Evolutionary conservation across 2,888 invertebrate species (phyloP), one percentile per base, ranked within the genome.

Genomic region (Phorcus lineatus): DNA sequence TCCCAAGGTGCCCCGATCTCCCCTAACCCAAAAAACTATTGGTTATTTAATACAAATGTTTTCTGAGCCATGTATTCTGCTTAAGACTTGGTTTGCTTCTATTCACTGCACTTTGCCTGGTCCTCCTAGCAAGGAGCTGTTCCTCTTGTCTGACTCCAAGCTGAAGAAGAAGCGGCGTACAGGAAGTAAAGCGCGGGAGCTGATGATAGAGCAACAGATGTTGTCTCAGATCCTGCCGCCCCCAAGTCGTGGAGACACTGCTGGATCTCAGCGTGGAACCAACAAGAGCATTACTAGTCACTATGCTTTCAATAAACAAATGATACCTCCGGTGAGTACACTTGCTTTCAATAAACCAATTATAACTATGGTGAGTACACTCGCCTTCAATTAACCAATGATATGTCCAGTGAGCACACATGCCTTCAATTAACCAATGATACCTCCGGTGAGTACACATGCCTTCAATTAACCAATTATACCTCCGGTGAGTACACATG

Each of bases 261-360:
- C 70, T n/a, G 19, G 36, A 13, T 70, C 70, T n/a, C 70, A 36
- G 40, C 28, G 19, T 1, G 19, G 11, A 36, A 70, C 19, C n/a
- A 40, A 70, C 31, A 88, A 84, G 81, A 86, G 81, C 74, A 84
- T 87, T 77, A 87, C 85, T 66, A 90, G 90, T 83, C 90, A 90
- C 80, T 92, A 92, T 83, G 88, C 89, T 74, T 91, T 89, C 85
- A 91, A 91, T 84, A 90, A 91, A 83, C 88, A 90, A 13, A 83
- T 85, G 22, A 86, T 91, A 57, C 91, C 91, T 24, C 89, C 90
- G 19, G 91, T 92, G 85, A 88, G 90, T 88, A 52, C 4, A 74
- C 91, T 91, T 84, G 87, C 89, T 75, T 91, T 89, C 84, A 91
- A 91, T 83, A 90, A 90, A 83, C 88, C 90, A 13, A 84, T 84